A percentile compares a stretch with the other conserved stretches of the same genome.
phyloP scores from a whole-genome alignment of 2,888 invertebrate species.

The Tetropium fuscum region DNA sequence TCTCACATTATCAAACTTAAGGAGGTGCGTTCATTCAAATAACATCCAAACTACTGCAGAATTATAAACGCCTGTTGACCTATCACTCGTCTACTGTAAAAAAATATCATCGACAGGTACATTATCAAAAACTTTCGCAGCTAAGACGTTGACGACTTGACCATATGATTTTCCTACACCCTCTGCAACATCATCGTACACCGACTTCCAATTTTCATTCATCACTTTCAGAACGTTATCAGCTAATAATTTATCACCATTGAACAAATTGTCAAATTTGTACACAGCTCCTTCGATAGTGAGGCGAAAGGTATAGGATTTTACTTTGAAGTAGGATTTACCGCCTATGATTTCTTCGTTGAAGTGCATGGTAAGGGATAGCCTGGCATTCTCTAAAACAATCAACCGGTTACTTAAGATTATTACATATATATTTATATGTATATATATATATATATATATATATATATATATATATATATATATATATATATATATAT shows the following conservation, averaged over 20 bases:
- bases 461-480: too few species aligned
- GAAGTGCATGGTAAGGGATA: constrained; percentile 28
- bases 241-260: constrained; percentile 45
- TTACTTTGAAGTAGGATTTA: constrained; percentile 24
- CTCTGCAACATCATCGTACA: constrained; percentile 26
- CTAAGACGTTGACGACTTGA: background rate
- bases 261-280: constrained; percentile 46
- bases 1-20: too few species aligned
- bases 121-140: background rate
- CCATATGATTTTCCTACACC: background rate
- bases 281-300: constrained; percentile 26
- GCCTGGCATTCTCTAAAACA: constrained; percentile 5
- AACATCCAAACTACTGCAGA: too few species aligned
- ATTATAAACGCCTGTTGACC: background rate
- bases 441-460: too few species aligned
- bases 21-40: too few species aligned
- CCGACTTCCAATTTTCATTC: constrained; percentile 48
- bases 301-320: constrained; percentile 24
- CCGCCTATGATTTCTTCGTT: constrained; percentile 30
- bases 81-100: background rate
- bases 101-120: constrained; percentile 31
- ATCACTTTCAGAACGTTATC: constrained; percentile 42
- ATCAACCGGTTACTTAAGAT: too few species aligned
- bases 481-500: too few species aligned
- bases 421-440: too few species aligned